Evolutionary conservation across 2,888 invertebrate species (phyloP).

Genomic region (Mythimna loreyi): DNA sequence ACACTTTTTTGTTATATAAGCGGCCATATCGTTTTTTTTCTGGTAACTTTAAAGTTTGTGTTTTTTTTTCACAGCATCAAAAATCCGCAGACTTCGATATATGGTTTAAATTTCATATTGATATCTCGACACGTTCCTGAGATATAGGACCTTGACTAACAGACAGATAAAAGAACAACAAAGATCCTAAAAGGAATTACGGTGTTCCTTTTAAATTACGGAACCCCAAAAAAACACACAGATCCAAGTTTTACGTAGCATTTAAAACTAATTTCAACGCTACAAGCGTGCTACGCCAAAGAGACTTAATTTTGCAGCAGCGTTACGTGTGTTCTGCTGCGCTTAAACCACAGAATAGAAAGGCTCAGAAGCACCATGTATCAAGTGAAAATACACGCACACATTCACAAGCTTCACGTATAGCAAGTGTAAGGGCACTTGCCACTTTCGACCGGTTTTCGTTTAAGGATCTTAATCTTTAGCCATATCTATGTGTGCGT

Average conservation of each 20-base stretch:
- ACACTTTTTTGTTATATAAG: too few relatives aligned
- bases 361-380: background rate
- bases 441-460: background rate
- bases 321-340: constrained; percentile 41
- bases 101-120: too few relatives aligned
- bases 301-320: constrained; percentile 51
- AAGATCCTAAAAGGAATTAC: too few relatives aligned
- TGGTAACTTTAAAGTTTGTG: too few relatives aligned
- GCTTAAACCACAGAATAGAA: background rate
- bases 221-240: background rate
- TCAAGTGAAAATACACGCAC: background rate
- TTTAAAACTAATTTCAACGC: constrained; percentile 39
- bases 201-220: too few relatives aligned
- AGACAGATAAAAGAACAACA: too few relatives aligned
- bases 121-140: too few relatives aligned
- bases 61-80: too few relatives aligned
- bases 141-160: too few relatives aligned
- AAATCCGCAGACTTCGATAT: too few relatives aligned
- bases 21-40: too few relatives aligned
- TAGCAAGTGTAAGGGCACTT: background rate
- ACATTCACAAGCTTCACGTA: background rate
- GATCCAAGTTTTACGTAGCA: constrained; percentile 11
- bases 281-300: constrained; percentile 43
- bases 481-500: background rate
- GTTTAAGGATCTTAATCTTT: background rate